Conservation (phyloP, 2,797 vertebrate genomes). For the Acomys russatus region DNA sequence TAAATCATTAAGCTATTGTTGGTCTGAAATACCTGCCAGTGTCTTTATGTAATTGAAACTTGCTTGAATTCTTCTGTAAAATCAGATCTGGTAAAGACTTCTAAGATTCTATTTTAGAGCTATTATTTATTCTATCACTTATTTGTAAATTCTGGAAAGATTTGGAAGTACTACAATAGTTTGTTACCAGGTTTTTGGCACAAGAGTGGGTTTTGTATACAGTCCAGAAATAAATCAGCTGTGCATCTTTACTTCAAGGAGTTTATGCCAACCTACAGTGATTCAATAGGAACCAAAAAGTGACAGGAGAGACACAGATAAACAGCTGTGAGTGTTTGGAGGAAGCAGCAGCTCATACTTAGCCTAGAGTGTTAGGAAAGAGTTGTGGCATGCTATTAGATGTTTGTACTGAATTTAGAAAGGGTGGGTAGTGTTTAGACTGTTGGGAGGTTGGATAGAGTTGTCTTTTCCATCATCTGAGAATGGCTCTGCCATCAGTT, state of each 20-base stretch:
- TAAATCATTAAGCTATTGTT: conserved; percentile 68
- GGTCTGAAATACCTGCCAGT: conserved; percentile 68
- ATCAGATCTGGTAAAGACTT: conserved; percentile 58
- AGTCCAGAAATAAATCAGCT: conserved; percentile 63
- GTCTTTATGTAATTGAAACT: conserved; percentile 64
- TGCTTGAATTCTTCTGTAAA: conserved; percentile 59
- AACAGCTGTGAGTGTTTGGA: conserved; percentile 27
- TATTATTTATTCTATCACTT: conserved; percentile 51
- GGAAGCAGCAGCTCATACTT: conserved; percentile 30
- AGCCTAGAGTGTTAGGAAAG: not conserved
- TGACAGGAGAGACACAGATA: conserved; percentile 37
- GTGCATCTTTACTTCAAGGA: conserved; percentile 29
- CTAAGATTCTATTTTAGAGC: conserved; percentile 61
- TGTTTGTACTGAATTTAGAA: not conserved
- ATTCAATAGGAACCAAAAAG: not conserved
- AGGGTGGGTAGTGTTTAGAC: not conserved
- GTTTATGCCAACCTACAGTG: conserved; percentile 33
- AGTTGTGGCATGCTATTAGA: not conserved
- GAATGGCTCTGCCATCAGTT: conserved; percentile 45
- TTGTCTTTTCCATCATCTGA: conserved; percentile 12
- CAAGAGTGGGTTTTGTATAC: not conserved
- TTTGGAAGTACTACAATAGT: conserved; percentile 52
- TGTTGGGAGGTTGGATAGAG: conserved; percentile 27
- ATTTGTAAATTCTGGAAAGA: conserved; percentile 58
- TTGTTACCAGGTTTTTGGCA: conserved; percentile 52